phyloP scores from a whole-genome alignment of 2,797 vertebrate genomes.

The Phrynocephalus vlangalii region DNA sequence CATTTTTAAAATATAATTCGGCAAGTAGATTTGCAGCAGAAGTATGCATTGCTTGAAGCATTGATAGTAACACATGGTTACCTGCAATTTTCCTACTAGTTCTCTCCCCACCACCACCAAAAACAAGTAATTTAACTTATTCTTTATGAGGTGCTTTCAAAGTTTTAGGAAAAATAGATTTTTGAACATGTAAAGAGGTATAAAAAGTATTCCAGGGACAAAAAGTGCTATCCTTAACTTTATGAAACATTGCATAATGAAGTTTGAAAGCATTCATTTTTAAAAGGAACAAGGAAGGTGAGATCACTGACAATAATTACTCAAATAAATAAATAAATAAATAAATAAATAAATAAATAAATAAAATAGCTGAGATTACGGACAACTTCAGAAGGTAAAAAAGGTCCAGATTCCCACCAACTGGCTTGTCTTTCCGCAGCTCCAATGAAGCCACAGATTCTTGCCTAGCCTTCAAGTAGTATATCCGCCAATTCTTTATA shows the following conservation, averaged over 20 bases:
- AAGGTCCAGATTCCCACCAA: not conserved
- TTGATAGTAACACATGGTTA: conserved; percentile 45
- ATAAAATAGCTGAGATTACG: not conserved
- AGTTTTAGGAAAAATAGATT: not conserved
- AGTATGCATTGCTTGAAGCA: conserved; percentile 57
- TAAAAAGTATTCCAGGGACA: not conserved
- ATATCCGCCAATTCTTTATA: not conserved
- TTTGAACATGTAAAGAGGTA: not conserved
- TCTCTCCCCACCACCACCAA: no score
- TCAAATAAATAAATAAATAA: not conserved
- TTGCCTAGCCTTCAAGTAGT: not conserved
- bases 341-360: not conserved
- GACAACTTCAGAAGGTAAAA: not conserved
- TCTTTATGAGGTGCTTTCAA: not conserved
- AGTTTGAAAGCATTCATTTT: not conserved
- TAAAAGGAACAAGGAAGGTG: not conserved
- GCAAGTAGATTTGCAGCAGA: conserved; percentile 57
- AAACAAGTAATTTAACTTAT: not conserved
- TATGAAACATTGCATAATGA: not conserved
- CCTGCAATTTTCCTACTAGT: not conserved
- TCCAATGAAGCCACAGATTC: not conserved
- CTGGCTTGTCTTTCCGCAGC: not conserved
- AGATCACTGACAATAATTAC: not conserved
- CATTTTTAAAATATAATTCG: conserved; percentile 50
- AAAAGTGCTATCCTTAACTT: not conserved